Conservation (phyloP, 2,888 invertebrate species). For the Caenorhabditis sp. region DNA sequence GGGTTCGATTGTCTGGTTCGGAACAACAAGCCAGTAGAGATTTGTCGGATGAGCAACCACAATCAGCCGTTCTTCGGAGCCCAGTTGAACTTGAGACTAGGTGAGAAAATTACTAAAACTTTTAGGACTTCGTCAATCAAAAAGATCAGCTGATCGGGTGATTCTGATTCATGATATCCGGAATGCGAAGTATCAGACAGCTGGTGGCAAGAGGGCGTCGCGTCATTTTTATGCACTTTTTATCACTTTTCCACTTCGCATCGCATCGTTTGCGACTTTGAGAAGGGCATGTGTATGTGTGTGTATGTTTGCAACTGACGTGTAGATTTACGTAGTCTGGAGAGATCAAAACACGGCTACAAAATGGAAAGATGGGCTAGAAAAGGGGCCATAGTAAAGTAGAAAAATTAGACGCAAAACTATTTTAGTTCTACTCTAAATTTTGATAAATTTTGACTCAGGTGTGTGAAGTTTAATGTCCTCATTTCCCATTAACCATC, state of each 20-base stretch:
- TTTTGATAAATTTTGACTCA: not conserved
- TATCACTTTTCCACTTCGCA: conserved; percentile 8
- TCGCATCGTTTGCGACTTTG: not conserved
- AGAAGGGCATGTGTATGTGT: not conserved
- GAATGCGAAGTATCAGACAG: not conserved
- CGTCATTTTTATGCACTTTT: conserved; percentile 17
- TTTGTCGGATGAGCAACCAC: conserved; percentile 48
- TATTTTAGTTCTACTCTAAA: too few species aligned
- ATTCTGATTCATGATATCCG: conserved; percentile 10
- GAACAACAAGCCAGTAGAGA: conserved; percentile 82
- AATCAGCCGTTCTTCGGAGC: conserved; percentile 60
- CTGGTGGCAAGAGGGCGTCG: conserved; percentile 3
- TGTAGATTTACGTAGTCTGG: not conserved
- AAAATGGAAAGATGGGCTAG: not conserved
- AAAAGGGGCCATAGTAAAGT: too few species aligned
- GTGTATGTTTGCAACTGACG: not conserved
- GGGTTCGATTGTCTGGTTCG: conserved; percentile 87
- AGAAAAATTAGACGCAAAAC: too few species aligned
- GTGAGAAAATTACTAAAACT: conserved; percentile 32
- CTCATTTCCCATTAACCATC: not conserved
- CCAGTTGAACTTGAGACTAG: conserved; percentile 70
- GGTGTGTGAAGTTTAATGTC: not conserved
- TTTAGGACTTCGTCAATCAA: conserved; percentile 16
- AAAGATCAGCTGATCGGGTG: conserved; percentile 11
- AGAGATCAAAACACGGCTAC: conserved; percentile 1